phyloP scores from a whole-genome alignment of 1,140 invertebrate genomes.

The Lycorma delicatula region DNA sequence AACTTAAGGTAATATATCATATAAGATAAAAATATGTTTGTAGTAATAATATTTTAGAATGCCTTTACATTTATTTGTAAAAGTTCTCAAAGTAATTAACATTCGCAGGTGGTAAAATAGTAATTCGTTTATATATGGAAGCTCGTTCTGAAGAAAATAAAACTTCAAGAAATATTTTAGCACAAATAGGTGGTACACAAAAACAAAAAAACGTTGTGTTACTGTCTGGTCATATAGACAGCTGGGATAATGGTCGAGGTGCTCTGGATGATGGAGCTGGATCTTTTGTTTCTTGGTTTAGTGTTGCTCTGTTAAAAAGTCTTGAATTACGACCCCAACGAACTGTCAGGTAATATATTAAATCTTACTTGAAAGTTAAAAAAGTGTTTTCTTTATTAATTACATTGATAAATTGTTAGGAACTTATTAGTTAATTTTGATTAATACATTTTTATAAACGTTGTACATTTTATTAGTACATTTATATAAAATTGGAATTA shows the following conservation, averaged over 20 bases:
- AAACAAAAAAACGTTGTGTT: slow-evolving; percentile 58
- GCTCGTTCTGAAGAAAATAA: slow-evolving; percentile 43
- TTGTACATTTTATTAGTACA: no score
- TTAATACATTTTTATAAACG: no score
- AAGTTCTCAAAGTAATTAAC: no score
- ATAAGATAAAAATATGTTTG: no score
- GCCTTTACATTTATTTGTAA: no score
- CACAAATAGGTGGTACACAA: slow-evolving; percentile 54
- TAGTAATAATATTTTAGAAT: no score
- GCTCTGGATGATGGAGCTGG: slow-evolving; percentile 84
- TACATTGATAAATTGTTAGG: no score
- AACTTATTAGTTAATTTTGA: no score
- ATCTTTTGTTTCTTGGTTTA: slow-evolving; percentile 69
- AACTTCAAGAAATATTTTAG: slow-evolving; percentile 61
- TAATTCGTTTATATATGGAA: slow-evolving; percentile 46
- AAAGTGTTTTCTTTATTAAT: no score
- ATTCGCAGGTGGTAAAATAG: slow-evolving; percentile 44
- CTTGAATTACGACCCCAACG: slow-evolving; percentile 58
- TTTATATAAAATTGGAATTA: no score
- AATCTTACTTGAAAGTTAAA: no score
- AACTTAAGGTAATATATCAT: no score
- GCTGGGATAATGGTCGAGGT: slow-evolving; percentile 83
- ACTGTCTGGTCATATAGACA: slow-evolving; percentile 78
- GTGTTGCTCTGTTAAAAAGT: slow-evolving; percentile 56
- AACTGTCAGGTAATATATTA: slow-evolving; percentile 50